A percentile compares a stretch with the other conserved stretches of the same genome.
Evolutionary conservation across 2,113 vertebrate genomes (phyloP).

Genomic region (Miniopterus natalensis): DNA sequence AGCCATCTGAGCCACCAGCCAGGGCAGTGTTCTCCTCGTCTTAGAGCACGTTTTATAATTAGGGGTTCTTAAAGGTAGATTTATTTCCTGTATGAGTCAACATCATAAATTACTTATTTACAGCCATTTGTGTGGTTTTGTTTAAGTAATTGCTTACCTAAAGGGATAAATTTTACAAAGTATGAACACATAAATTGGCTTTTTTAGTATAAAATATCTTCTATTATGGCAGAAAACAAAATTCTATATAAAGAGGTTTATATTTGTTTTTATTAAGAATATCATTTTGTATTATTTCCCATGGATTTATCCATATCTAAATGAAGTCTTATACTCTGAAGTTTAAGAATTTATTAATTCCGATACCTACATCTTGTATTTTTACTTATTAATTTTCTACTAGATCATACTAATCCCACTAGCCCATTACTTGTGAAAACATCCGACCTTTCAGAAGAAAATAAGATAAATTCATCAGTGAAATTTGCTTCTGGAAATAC

Average conservation of each 20-base stretch:
- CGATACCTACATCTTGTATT: conserved; percentile 7
- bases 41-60: conserved; percentile 48
- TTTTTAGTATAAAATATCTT: conserved; percentile 46
- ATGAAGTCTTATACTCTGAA: not conserved
- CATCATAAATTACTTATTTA: conserved; percentile 4
- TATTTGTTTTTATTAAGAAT: conserved; percentile 53
- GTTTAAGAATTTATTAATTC: conserved; percentile 33
- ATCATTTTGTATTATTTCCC: not conserved
- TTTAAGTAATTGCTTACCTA: conserved; percentile 10
- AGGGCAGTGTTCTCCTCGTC: conserved; percentile 3
- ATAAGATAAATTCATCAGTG: conserved; percentile 93
- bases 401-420: conserved; percentile 96
- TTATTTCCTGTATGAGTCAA: not conserved
- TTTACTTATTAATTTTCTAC: conserved; percentile 68
- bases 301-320: conserved; percentile 38
- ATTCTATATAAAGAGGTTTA: conserved; percentile 19
- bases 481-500: conserved; percentile 95
- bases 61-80: not conserved
- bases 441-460: conserved; percentile 95
- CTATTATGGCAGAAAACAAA: conserved; percentile 16
- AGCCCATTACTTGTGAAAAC: conserved; percentile 96
- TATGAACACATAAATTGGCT: conserved; percentile 5
- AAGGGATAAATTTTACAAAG: conserved; percentile 24
- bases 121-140: not conserved
- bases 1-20: not conserved